Base-by-base conservation (phyloP, 2,113 vertebrate genomes). In the Alaudala cheleensis region DNA sequence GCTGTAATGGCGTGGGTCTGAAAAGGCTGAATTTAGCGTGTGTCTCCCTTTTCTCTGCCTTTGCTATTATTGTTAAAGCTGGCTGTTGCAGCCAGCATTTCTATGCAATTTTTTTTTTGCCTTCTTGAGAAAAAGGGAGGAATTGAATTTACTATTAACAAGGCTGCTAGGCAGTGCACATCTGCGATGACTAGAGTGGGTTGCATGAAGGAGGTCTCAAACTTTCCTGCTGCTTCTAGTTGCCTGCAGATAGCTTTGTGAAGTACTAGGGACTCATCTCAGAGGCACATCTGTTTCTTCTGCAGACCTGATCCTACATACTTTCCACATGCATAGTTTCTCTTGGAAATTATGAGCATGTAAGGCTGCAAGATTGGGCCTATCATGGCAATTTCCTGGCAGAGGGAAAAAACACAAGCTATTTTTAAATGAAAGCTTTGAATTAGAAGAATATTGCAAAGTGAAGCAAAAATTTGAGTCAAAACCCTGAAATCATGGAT, bases 371-470 rank as follows among this genome's bases (percentile, higher is more conserved):
- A 66, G 70, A 50, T 56, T 67, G 40, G 39, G 88, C 62, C 86
- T 91, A 28, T 93, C 87, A 61, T 53, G 90, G 66, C 69, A 62
- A 89, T 96, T 96, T 96, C 70, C 77, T 95, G 80, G 79, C 64
- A 71, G 85, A 91, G 58, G 44, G 79, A 88, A 82, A 85, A 88
- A 61, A 71, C 50, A 88, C 58, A 92, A 88, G 81, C 82, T 93
- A 66, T 90, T 94, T 96, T 96, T 44, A 96, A 96, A 96, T 94
- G 29, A 87, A 93, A 81, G 60, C 93, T 96, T 96, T 95, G 85
- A 93, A 94, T 96, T 39, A 51, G 71, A 93, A 61, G 85, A 89
- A 81, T 96, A 97, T 78, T 97, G 93, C 88, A 87, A 90, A 94
- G 89, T 61, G 67, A 79, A 87, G 87, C 89, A 95, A 95, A 91